phyloP scores from a whole-genome alignment of 2,113 vertebrate genomes.

The Sinocyclocheilus maitianheensis region DNA sequence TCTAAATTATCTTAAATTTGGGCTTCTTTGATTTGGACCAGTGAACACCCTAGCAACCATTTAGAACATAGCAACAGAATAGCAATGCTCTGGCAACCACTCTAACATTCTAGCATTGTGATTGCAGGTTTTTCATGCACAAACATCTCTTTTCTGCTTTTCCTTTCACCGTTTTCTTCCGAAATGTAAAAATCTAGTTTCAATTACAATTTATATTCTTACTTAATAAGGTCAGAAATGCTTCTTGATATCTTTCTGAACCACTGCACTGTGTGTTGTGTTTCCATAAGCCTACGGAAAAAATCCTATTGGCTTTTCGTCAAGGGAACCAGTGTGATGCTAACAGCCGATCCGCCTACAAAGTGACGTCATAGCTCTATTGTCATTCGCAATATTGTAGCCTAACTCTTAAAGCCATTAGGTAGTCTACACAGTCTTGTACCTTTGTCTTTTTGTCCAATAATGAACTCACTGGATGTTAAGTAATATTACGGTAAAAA shows the following conservation, averaged over 20 bases:
- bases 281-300: no score
- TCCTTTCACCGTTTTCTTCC: neutral
- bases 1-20: no score
- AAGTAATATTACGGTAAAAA: no score
- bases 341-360: no score
- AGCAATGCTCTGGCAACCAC: neutral
- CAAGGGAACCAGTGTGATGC: no score
- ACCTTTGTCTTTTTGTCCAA: no score
- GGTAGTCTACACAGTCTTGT: no score
- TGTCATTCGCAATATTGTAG: no score
- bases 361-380: no score
- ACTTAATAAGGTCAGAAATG: neutral
- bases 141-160: neutral
- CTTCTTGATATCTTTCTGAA: neutral
- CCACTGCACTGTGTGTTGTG: neutral
- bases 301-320: no score
- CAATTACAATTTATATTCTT: neutral
- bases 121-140: neutral
- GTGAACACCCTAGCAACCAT: neutral
- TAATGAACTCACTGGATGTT: no score
- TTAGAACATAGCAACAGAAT: neutral
- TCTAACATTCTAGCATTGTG: neutral
- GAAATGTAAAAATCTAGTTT: neutral
- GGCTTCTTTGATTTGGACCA: neutral
- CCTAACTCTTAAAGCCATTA: no score